A percentile compares a stretch with the other conserved stretches of the same genome.
Conservation (phyloP, 2,113 vertebrate genomes). For the Sylvietta virens region DNA sequence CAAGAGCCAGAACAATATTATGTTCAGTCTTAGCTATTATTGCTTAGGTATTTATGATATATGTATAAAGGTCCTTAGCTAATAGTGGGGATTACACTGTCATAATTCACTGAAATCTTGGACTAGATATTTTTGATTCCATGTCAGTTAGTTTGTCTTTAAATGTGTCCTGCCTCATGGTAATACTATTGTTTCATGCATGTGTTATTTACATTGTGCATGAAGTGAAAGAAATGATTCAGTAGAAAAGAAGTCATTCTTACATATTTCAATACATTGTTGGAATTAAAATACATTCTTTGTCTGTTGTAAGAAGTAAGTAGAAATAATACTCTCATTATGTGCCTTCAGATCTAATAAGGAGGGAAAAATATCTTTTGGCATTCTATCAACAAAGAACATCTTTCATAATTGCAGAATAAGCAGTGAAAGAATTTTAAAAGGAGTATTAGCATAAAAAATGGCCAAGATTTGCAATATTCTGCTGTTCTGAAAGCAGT, state of each 20-base stretch:
- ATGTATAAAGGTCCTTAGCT: background rate
- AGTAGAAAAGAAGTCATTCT: background rate
- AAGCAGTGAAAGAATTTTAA: background rate
- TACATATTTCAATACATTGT: background rate
- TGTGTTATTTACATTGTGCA: background rate
- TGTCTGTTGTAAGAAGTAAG: background rate
- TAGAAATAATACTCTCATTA: constrained; percentile 6
- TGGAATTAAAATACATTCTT: background rate
- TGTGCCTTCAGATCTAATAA: background rate
- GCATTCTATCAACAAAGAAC: background rate
- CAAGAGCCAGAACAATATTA: background rate
- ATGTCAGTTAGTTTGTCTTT: background rate
- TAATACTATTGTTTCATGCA: background rate
- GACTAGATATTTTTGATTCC: background rate
- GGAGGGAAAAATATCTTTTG: background rate
- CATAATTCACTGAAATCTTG: background rate
- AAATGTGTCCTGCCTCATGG: background rate
- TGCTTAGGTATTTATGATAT: background rate
- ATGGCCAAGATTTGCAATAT: background rate
- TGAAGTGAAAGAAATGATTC: background rate
- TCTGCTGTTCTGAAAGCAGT: background rate
- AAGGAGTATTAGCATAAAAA: background rate
- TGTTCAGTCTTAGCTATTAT: background rate
- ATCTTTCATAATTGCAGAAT: background rate
- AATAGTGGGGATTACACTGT: background rate